Conservation (phyloP, 2,888 invertebrate genomes). For the Exocentrus adspersus region DNA sequence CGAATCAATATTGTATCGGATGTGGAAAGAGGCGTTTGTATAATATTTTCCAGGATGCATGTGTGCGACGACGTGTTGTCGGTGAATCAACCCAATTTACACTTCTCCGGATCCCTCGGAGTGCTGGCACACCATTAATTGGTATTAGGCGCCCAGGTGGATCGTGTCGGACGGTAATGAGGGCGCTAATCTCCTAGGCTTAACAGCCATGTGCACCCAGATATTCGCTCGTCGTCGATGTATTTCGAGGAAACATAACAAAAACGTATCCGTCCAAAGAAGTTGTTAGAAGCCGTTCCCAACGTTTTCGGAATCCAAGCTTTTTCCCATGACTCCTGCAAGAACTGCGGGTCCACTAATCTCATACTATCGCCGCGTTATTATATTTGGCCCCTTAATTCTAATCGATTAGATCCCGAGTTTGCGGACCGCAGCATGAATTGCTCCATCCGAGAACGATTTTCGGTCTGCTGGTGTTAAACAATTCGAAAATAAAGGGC, state of each 20-base stretch:
- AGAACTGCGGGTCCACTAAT: constrained; percentile 6
- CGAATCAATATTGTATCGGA: too few relatives aligned
- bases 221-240: constrained; percentile 10
- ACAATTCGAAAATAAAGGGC: constrained; percentile 42
- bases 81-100: constrained; percentile 53
- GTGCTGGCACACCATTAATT: constrained; percentile 39
- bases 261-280: too few relatives aligned
- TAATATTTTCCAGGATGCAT: neutral
- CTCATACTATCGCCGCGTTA: constrained; percentile 7
- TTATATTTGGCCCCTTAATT: constrained; percentile 40
- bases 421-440: constrained; percentile 35
- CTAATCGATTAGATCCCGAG: constrained; percentile 44
- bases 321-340: constrained; percentile 5
- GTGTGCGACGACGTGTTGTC: constrained; percentile 41
- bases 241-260: constrained; percentile 10
- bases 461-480: constrained; percentile 47
- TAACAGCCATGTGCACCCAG: constrained; percentile 48
- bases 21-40: too few relatives aligned
- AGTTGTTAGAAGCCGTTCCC: too few relatives aligned
- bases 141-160: constrained; percentile 54
- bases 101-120: constrained; percentile 38
- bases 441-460: constrained; percentile 28
- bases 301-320: too few relatives aligned
- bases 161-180: constrained; percentile 55
- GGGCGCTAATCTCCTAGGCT: constrained; percentile 50